These are phyloP conservation scores for Danio kyathit DNA, from an alignment of 2,797 vertebrate genomes.

Conservation along the genomic window DNA sequence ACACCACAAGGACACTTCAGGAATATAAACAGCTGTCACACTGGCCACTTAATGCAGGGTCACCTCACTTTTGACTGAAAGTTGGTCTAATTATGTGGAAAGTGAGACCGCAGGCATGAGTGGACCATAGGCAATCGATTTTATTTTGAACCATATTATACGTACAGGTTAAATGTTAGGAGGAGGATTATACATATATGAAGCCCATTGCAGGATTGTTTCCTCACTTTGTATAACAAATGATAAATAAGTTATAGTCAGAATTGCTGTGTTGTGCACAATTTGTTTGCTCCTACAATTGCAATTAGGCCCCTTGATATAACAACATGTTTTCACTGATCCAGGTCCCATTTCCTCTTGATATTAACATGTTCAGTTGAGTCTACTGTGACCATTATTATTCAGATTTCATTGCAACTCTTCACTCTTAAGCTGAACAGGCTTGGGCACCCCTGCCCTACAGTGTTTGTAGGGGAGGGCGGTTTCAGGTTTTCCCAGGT, in stretches of 20 bases:
- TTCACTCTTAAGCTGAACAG: too few species aligned
- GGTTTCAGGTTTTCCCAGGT: too few species aligned
- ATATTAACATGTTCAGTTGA: too few species aligned
- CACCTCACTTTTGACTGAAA: not conserved
- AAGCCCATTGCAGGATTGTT: not conserved
- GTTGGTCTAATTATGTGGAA: not conserved
- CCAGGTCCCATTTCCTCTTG: too few species aligned
- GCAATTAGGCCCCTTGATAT: not conserved
- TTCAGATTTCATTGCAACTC: too few species aligned
- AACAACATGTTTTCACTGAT: too few species aligned
- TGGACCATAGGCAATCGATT: not conserved
- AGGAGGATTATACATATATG: not conserved
- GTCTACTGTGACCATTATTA: too few species aligned
- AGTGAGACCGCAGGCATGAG: not conserved
- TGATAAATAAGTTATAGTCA: not conserved
- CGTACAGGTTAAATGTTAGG: not conserved
- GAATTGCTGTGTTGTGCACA: not conserved
- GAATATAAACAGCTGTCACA: conserved; percentile 43
- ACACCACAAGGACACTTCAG: conserved; percentile 46
- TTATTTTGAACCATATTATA: not conserved
- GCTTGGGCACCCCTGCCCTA: too few species aligned
- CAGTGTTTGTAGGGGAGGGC: too few species aligned
- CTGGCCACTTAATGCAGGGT: not conserved
- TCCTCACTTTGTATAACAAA: not conserved
- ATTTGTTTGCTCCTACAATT: not conserved